Conservation (phyloP, 2,113 vertebrate genomes). For the Rhineura floridana region DNA sequence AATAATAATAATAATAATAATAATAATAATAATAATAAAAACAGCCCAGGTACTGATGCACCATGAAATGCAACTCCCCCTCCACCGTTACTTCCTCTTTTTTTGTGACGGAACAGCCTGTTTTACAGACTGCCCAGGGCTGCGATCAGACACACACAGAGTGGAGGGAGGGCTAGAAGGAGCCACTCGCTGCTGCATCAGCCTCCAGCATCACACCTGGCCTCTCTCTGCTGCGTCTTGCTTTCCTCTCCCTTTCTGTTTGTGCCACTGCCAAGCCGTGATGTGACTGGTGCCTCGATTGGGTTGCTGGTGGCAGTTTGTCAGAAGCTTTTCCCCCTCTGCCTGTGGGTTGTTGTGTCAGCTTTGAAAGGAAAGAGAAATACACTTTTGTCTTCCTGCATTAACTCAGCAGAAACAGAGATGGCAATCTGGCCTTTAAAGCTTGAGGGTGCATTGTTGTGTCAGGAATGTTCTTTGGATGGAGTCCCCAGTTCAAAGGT, state of each 20-base stretch:
- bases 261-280: background rate
- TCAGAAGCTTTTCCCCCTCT: background rate
- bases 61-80: background rate
- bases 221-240: background rate
- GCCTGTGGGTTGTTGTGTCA: accelerated
- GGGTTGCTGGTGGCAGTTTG: background rate
- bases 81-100: background rate
- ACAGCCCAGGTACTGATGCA: background rate
- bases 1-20: too few relatives aligned
- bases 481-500: too few relatives aligned
- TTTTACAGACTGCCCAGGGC: background rate
- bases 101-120: background rate
- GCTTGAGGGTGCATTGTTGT: too few relatives aligned
- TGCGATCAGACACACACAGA: background rate
- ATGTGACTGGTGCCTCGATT: background rate
- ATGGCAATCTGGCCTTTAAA: background rate
- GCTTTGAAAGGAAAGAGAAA: background rate
- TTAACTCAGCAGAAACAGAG: background rate
- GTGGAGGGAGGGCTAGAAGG: background rate
- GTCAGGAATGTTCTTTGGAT: too few relatives aligned
- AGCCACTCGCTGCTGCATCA: background rate
- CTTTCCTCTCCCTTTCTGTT: background rate
- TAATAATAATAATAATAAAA: too few relatives aligned
- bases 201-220: background rate
- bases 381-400: background rate